Conservation (phyloP, 1,140 invertebrate species). For the Gyrodactylus bullatarudis region DNA sequence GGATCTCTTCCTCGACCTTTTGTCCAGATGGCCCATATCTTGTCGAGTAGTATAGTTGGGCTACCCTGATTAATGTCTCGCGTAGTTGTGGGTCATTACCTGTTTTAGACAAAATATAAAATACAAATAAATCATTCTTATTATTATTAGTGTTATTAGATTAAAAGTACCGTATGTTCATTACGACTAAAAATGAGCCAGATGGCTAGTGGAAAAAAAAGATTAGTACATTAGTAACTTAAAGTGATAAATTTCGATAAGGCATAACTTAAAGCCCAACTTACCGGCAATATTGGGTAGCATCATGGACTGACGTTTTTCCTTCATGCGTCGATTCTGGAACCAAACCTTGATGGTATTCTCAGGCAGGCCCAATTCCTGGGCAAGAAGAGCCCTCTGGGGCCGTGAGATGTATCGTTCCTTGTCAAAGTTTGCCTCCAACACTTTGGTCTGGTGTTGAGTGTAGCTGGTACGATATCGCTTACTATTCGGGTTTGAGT, state of each 20-base stretch:
- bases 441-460: constrained; percentile 50
- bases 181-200: too few species aligned
- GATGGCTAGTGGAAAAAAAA: too few species aligned
- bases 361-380: constrained; percentile 61
- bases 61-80: neutral
- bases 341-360: constrained; percentile 99
- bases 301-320: constrained; percentile 38
- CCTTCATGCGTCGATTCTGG: constrained; percentile 94
- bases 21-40: neutral
- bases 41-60: neutral
- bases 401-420: constrained; percentile 91
- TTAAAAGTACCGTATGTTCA: too few species aligned
- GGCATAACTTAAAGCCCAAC: too few species aligned
- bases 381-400: constrained; percentile 62
- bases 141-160: too few species aligned
- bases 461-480: constrained; percentile 88
- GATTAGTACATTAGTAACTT: too few species aligned
- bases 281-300: neutral
- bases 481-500: too few species aligned
- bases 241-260: too few species aligned
- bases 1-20: neutral
- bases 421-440: constrained; percentile 85
- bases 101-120: too few species aligned
- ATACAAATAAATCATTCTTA: too few species aligned
- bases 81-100: neutral